These are phyloP conservation scores for Florisuga fusca DNA, from an alignment of 2,797 vertebrate species.

Conservation along the genomic window DNA sequence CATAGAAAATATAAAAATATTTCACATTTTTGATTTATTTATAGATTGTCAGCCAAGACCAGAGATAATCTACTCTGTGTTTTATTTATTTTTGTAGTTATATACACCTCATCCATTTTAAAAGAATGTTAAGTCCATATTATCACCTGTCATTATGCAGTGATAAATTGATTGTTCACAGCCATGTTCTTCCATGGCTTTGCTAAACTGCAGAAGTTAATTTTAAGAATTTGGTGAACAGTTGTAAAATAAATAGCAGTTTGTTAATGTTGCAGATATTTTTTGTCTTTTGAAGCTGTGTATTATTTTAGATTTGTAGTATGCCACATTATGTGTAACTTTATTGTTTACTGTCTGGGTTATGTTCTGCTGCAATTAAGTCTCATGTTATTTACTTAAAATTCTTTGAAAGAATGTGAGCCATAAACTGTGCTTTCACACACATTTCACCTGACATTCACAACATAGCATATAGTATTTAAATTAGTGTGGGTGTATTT, in stretches of 20 bases:
- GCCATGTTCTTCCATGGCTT: not conserved
- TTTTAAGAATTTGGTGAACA: not conserved
- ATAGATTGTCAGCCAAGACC: constrained; percentile 23
- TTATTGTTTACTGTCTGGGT: not conserved
- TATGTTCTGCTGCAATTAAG: not conserved
- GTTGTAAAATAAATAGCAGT: not conserved
- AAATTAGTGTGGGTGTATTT: not conserved
- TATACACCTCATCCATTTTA: constrained; percentile 24
- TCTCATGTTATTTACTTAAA: not conserved
- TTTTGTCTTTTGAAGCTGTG: not conserved
- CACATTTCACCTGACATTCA: not conserved
- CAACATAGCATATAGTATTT: not conserved
- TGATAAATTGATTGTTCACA: constrained; percentile 1
- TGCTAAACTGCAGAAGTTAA: not conserved
- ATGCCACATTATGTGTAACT: not conserved
- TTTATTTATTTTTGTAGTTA: no score
- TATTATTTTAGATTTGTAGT: not conserved
- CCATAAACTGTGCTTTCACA: not conserved
- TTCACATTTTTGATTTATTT: constrained; percentile 51
- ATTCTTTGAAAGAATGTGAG: not conserved
- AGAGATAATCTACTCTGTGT: no score
- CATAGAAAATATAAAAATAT: constrained; percentile 15
- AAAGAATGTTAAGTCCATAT: not conserved
- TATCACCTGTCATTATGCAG: not conserved
- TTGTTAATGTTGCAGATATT: not conserved